These are phyloP conservation scores for Neelides folsomi DNA, from an alignment of 2,888 invertebrate genomes.

Conservation along the genomic window DNA sequence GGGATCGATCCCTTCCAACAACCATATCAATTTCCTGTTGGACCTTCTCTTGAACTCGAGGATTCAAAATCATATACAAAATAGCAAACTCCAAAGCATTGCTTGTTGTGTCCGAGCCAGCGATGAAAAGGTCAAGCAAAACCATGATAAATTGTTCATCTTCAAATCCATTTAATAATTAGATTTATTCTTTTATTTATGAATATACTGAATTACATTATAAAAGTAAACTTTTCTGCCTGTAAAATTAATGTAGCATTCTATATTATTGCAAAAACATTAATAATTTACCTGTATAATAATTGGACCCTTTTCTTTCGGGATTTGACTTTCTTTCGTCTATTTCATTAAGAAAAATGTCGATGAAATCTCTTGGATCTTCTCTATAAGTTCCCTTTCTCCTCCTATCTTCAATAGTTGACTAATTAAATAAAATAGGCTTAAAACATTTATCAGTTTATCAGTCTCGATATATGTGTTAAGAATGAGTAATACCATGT, in stretches of 20 bases:
- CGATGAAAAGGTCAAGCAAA: constrained; percentile 6
- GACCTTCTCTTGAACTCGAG: constrained; percentile 2
- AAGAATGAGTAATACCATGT: background rate
- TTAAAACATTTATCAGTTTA: background rate
- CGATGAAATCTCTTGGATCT: constrained; percentile 7
- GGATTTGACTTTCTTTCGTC: constrained; percentile 1
- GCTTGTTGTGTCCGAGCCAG: constrained; percentile 7
- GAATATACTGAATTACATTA: too few species aligned
- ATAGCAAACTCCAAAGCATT: constrained; percentile 6
- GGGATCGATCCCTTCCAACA: constrained; percentile 4
- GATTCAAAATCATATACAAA: constrained; percentile 6
- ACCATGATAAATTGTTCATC: constrained; percentile 5
- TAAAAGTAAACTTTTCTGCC: too few species aligned
- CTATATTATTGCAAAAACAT: too few species aligned
- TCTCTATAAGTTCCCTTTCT: constrained; percentile 4
- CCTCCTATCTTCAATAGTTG: background rate
- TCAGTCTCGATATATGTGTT: background rate
- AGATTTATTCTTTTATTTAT: too few species aligned
- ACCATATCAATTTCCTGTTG: constrained; percentile 4
- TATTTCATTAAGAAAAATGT: constrained; percentile 7
- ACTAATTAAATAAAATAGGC: constrained; percentile 1
- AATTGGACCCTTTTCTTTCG: too few species aligned
- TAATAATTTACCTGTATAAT: too few species aligned
- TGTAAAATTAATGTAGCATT: too few species aligned
- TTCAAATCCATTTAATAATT: background rate